Conservation (phyloP, 92 coral and sea anemone genomes). For the Chrysogorgia sp. region DNA sequence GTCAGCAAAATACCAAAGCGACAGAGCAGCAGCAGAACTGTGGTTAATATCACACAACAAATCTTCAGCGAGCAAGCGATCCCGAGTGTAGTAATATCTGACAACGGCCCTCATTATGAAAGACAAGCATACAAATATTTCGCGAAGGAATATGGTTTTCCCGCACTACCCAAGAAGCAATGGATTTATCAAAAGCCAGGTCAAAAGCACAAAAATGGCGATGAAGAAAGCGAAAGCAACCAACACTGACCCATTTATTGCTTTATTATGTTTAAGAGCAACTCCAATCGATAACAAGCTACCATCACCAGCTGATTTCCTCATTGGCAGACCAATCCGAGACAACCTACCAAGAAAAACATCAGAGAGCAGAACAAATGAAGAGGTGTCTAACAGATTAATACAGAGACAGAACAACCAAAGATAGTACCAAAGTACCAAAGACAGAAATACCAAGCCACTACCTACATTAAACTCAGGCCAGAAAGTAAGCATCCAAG, state of each 20-base stretch:
- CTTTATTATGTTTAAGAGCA: constrained; percentile 12
- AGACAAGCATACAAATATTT: constrained; percentile 41
- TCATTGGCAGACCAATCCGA: constrained; percentile 1
- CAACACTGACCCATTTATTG: constrained; percentile 28
- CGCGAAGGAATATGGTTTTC: constrained; percentile 45
- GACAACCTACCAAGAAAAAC: constrained; percentile 40
- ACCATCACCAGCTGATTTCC: constrained; percentile 42
- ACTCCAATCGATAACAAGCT: constrained; percentile 41
- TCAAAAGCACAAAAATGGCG: constrained; percentile 38
- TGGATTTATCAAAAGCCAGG: constrained; percentile 52
- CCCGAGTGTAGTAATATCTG: constrained; percentile 29
- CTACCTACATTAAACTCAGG: constrained; percentile 45
- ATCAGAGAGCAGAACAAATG: not conserved
- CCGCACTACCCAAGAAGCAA: constrained; percentile 48
- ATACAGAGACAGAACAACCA: constrained; percentile 7
- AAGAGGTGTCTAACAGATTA: constrained; percentile 12
- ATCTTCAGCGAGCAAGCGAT: constrained; percentile 39
- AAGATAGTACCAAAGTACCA: not conserved
- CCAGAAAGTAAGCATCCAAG: constrained; percentile 41
- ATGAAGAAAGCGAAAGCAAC: constrained; percentile 42
- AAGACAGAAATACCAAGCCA: constrained; percentile 39
- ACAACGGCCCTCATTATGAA: constrained; percentile 47
- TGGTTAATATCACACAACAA: not conserved
- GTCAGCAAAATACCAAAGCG: constrained; percentile 37
- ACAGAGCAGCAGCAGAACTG: constrained; percentile 28